Percentiles rank a stretch among this genome's conserved stretches.
These are phyloP conservation scores for Apodemia hepburni DNA, from an alignment of 2,888 invertebrate genomes.

Conservation along the genomic window DNA sequence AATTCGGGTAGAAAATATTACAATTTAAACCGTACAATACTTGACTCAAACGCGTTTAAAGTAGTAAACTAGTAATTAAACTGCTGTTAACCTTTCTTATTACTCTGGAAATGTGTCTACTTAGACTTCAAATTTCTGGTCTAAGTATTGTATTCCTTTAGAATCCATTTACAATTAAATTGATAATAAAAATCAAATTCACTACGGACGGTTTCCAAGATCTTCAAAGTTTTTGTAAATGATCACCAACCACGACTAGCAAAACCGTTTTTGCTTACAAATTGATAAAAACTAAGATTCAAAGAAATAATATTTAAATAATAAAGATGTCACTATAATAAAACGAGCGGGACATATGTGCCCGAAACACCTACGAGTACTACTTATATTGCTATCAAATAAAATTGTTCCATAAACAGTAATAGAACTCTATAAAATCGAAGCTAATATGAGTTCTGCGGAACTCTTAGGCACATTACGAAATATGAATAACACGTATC, in stretches of 20 bases:
- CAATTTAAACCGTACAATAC: background rate
- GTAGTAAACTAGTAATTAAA: background rate
- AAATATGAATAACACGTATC: slow-evolving; percentile 46
- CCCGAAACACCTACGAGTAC: slow-evolving; percentile 37
- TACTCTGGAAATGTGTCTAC: slow-evolving; percentile 30
- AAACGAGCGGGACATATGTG: slow-evolving; percentile 62
- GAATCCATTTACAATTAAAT: slow-evolving; percentile 20
- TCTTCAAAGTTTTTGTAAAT: slow-evolving; percentile 35
- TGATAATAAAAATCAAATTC: slow-evolving; percentile 33
- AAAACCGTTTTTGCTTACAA: slow-evolving; percentile 9
- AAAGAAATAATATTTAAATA: slow-evolving; percentile 22
- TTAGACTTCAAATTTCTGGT: background rate
- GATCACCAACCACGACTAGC: slow-evolving; percentile 10
- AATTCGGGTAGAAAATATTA: background rate
- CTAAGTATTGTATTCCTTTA: slow-evolving; percentile 24
- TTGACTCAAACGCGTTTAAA: background rate
- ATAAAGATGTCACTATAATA: slow-evolving; percentile 16
- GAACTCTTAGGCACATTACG: slow-evolving; percentile 70
- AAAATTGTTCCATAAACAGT: slow-evolving; percentile 18
- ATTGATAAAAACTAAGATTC: background rate
- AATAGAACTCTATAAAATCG: slow-evolving; percentile 31
- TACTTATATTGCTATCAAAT: slow-evolving; percentile 33
- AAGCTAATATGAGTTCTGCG: slow-evolving; percentile 56
- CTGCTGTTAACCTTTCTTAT: background rate
- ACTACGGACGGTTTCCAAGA: slow-evolving; percentile 58